Evolutionary conservation across 2,113 vertebrate genomes (phyloP).

Genomic region (Chaenogobius annularis): DNA sequence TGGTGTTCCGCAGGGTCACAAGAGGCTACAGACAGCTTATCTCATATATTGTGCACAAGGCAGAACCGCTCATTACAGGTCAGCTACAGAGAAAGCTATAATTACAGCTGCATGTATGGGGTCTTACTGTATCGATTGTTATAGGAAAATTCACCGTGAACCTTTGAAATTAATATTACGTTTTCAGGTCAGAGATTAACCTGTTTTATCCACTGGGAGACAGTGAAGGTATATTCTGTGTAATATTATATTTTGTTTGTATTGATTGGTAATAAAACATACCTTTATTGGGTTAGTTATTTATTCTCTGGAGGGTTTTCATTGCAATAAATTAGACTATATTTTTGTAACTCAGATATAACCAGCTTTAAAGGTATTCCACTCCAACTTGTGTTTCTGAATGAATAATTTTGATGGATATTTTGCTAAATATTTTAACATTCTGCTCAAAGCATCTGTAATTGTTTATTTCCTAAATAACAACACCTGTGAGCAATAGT

Average conservation of each 20-base stretch:
- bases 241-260: not conserved
- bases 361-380: not conserved
- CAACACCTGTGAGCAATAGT: constrained; percentile 11
- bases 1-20: constrained; percentile 40
- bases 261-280: not conserved
- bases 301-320: not conserved
- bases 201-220: constrained; percentile 1
- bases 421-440: constrained; percentile 2
- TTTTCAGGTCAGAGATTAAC: constrained; percentile 43
- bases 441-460: constrained; percentile 9
- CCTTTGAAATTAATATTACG: constrained; percentile 40
- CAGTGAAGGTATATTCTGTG: not conserved
- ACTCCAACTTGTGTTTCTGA: not conserved
- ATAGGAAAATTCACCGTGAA: constrained; percentile 41
- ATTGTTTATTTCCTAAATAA: constrained; percentile 19
- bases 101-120: constrained; percentile 45
- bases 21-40: constrained; percentile 43
- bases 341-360: not conserved
- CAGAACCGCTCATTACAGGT: constrained; percentile 52
- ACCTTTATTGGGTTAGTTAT: not conserved
- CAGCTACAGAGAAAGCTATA: constrained; percentile 52
- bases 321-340: not conserved
- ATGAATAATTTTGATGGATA: not conserved
- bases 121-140: constrained; percentile 54
- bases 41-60: constrained; percentile 28